Conservation (phyloP, 2,797 vertebrate genomes). For the Gambusia yucatana region DNA sequence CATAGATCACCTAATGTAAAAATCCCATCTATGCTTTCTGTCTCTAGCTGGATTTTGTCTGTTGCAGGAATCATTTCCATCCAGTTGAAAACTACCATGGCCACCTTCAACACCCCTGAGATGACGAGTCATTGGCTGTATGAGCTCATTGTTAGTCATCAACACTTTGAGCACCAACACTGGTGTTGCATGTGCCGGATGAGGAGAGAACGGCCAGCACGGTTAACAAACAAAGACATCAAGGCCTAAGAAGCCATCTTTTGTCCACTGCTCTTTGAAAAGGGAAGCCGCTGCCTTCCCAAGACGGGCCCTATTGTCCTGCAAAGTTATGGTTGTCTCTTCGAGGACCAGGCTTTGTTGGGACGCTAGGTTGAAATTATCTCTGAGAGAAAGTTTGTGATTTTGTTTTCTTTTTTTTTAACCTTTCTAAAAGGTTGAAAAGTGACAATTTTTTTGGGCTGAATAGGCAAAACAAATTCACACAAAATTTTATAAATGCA, state of each 20-base stretch:
- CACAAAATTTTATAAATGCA: not conserved
- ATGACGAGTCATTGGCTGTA: not conserved
- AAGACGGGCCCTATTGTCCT: constrained; percentile 70
- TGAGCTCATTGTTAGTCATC: constrained; percentile 26
- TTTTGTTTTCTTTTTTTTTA: not conserved
- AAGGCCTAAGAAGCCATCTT: constrained; percentile 55
- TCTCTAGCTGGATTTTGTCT: not conserved
- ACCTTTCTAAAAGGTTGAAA: not conserved
- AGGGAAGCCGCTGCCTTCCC: constrained; percentile 67
- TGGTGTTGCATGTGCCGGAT: constrained; percentile 42
- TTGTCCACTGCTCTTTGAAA: constrained; percentile 62
- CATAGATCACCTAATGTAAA: not conserved
- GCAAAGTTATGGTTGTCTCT: constrained; percentile 64
- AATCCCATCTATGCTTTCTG: not conserved
- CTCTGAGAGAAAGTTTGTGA: constrained; percentile 24
- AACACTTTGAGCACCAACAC: constrained; percentile 24
- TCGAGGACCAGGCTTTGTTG: constrained; percentile 48
- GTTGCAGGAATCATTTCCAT: not conserved
- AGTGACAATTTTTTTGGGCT: not conserved
- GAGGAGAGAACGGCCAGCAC: constrained; percentile 56
- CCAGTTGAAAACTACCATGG: not conserved
- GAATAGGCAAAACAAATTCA: not conserved
- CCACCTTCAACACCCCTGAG: constrained; percentile 10
- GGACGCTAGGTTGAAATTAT: constrained; percentile 23
- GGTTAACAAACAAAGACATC: constrained; percentile 72